Conservation (phyloP, 2,888 invertebrate genomes). For the Acrobasis suavella region DNA sequence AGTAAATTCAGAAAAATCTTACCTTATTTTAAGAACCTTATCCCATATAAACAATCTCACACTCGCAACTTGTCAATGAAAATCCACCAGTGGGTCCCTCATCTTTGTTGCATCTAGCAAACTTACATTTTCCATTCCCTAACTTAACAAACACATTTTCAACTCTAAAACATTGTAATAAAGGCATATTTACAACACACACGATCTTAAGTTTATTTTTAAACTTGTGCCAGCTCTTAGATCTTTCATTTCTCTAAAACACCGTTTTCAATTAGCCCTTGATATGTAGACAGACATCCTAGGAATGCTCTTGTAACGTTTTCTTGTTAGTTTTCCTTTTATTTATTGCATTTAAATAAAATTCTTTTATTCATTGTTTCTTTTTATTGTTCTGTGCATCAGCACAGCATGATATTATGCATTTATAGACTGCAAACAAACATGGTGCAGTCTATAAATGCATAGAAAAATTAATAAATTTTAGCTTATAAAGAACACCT, state of each 20-base stretch:
- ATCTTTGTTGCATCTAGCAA: slow-evolving; percentile 58
- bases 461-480: too few relatives aligned
- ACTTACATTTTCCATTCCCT: slow-evolving; percentile 18
- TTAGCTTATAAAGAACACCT: too few relatives aligned
- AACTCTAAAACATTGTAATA: slow-evolving; percentile 18
- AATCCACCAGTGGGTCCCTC: slow-evolving; percentile 66
- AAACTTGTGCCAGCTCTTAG: slow-evolving; percentile 34
- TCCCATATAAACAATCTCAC: slow-evolving; percentile 33
- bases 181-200: neutral
- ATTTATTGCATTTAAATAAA: slow-evolving; percentile 28
- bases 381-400: neutral
- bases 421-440: too few relatives aligned
- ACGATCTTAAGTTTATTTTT: neutral
- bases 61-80: slow-evolving; percentile 60
- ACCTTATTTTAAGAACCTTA: too few relatives aligned
- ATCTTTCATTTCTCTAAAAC: slow-evolving; percentile 60
- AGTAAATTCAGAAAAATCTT: too few relatives aligned
- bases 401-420: too few relatives aligned
- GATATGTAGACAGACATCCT: slow-evolving; percentile 41
- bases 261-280: slow-evolving; percentile 65
- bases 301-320: slow-evolving; percentile 48
- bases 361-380: slow-evolving; percentile 1
- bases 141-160: slow-evolving; percentile 5
- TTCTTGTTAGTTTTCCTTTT: slow-evolving; percentile 42
- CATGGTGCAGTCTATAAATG: too few relatives aligned